These are phyloP conservation scores for Forbesichthys papilliferus DNA, from an alignment of 2,113 vertebrate species.

Conservation along the genomic window DNA sequence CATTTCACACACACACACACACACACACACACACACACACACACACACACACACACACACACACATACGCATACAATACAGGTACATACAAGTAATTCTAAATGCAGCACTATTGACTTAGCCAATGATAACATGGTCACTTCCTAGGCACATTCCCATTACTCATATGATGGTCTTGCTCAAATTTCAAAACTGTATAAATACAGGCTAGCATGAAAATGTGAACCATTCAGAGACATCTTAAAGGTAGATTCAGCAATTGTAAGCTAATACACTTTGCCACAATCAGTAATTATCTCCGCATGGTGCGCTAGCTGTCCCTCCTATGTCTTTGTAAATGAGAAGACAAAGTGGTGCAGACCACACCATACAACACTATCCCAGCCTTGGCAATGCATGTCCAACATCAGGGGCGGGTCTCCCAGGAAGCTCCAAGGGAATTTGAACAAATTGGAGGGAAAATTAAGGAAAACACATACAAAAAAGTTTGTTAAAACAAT, in stretches of 20 bases:
- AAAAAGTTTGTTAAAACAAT: too few species aligned
- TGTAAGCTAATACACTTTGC: too few species aligned
- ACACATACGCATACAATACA: neutral
- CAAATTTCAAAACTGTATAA: neutral
- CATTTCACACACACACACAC: neutral
- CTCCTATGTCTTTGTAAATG: too few species aligned
- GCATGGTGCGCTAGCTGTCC: too few species aligned
- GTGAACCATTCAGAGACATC: neutral
- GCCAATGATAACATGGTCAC: constrained; percentile 34
- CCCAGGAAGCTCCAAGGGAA: too few species aligned
- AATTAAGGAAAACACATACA: too few species aligned
- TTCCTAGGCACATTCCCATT: neutral
- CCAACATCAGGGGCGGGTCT: too few species aligned
- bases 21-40: neutral
- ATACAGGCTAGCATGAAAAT: neutral
- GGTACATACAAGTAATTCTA: constrained; percentile 12
- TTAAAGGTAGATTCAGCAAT: neutral
- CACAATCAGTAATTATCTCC: too few species aligned
- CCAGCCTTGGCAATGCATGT: too few species aligned
- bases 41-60: neutral
- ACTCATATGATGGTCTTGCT: constrained; percentile 2
- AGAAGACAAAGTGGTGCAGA: too few species aligned
- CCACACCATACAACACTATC: too few species aligned
- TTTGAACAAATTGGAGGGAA: too few species aligned
- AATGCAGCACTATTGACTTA: constrained; percentile 17